Evolutionary conservation across 2,797 vertebrate species (phyloP), one percentile per base, ranked within the genome.

Genomic region (Periparus ater): DNA sequence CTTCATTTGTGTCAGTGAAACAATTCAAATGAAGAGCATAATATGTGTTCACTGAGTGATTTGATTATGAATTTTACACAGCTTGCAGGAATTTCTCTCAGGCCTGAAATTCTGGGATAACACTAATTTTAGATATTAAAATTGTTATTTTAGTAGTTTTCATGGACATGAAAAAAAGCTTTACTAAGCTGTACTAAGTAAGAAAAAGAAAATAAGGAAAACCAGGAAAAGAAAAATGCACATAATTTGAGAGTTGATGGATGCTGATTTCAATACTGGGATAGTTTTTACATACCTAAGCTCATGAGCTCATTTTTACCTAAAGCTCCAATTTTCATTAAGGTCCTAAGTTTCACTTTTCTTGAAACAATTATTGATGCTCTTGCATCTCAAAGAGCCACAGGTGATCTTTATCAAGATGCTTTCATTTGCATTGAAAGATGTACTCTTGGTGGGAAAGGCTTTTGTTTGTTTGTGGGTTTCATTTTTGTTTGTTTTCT

Each of bases 181-280:
- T 85, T 42, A 57, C 7, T 21, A 70, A 68, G 9, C 1, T 73
- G 83, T 42, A 57, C 7, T 21, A 70, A 68, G 9, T 17, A 71
- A 71, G 50, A 58, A 48, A 34, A 36, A 23, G 15, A 80, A 80
- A 86, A 63, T 23, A 12, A 80, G 4, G 30, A 83, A 86, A 67
- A 44, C 0, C 1, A 61, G 10, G 17, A 10, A 29, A 57, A 12
- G 27, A 38, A 40, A 40, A 13, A 40, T 13, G 38, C 23, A 5
- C 2, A 16, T 18, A n/a, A n/a, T 44, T 72, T 0, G 0, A 65
- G 22, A 58, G 4, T 26, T 55, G 27, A 11, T 4, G n/a, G 8
- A 62, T 6, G 1, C 1, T 45, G 10, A 42, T 79, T 89, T 89
- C n/a, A 53, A 8, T 10, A 3, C 10, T 57, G 17, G 9, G 4